phyloP scores from a whole-genome alignment of 2,797 vertebrate species.

The Schizopygopsis pylzovi region DNA sequence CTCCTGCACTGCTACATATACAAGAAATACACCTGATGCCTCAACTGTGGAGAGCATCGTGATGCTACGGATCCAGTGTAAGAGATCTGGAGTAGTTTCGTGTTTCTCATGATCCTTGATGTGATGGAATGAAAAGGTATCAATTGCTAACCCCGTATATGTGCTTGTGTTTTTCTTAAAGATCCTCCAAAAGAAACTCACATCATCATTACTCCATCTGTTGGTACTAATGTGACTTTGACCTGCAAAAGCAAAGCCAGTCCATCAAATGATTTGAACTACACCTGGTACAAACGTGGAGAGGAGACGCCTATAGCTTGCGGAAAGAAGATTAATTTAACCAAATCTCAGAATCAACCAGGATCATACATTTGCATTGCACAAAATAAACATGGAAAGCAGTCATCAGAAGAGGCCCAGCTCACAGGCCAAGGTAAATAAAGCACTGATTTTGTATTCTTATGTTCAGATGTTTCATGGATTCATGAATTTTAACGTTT shows the following conservation, averaged over 20 bases:
- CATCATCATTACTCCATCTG: conserved; percentile 48
- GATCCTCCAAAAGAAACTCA: conserved; percentile 49
- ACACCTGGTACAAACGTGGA: conserved; percentile 66
- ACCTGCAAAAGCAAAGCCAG: conserved; percentile 69
- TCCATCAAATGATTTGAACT: conserved; percentile 60
- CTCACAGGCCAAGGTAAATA: not conserved
- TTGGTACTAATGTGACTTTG: conserved; percentile 64
- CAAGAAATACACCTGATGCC: conserved; percentile 36
- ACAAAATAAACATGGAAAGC: not conserved
- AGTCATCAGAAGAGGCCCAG: not conserved
- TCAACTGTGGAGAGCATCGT: not conserved
- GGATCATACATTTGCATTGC: conserved; percentile 65
- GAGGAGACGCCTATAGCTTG: not conserved
- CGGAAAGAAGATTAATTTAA: conserved; percentile 52
- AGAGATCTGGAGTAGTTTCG: too few relatives aligned
- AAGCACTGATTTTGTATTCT: not conserved
- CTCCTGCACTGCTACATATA: conserved; percentile 63
- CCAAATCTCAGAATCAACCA: not conserved
- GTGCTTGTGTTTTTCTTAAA: too few relatives aligned
- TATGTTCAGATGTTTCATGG: not conserved
- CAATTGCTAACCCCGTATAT: too few relatives aligned
- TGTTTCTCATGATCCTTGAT: too few relatives aligned
- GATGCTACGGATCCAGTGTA: conserved; percentile 39
- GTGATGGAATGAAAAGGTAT: too few relatives aligned
- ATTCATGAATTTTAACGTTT: not conserved